Base-by-base conservation (phyloP, 2,888 invertebrate species). In the Nasonia oneida region DNA sequence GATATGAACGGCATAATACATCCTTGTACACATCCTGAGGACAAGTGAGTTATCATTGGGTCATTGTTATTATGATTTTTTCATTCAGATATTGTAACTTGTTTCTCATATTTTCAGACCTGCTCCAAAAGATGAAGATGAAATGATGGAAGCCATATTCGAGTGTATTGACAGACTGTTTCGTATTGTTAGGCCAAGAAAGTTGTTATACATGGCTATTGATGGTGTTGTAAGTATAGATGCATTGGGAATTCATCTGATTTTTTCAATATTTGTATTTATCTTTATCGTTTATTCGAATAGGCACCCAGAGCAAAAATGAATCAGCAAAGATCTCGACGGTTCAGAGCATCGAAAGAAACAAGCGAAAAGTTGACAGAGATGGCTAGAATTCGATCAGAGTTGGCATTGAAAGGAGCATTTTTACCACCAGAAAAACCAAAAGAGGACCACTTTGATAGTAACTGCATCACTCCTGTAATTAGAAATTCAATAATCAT, bases 1-100 rank as follows among this genome's bases (percentile, higher is more conserved):
- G 99, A 99, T 92, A 99, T 99, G 99, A 99, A 99, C 93, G 99
- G 99, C 0, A 99, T 99, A 89, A 99, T 99, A 90, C 99, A 99
- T 94, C 99, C 99, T 0, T 99, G 99, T 93, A 99, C 99, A 12
- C 99, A 99, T 95, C 99, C 99, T 0, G 99, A 99, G 94, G 98
- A 99, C 93, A 98, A 97, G 94, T 94, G 90, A 92, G 92, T 89
- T 61, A 33, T 82, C 74, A 70, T 75, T 47, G 23, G 78, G 14
- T 61, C 61, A 18, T 77, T 83, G 3, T 76, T 79, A 76, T 23
- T 53, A 29, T 33, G 47, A 12, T 79, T 76, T 87, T 74, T 29
- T n/a, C 67, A 42, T 61, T 23, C 10, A 15, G 37, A 37, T 23
- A 61, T 37, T 3, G 0, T 14, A 57, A 83, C 29, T 78, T 70